Evolutionary conservation across 2,113 vertebrate species (phyloP), one percentile per base, ranked within the genome.

Genomic region (Ceyx cyanopectus): DNA sequence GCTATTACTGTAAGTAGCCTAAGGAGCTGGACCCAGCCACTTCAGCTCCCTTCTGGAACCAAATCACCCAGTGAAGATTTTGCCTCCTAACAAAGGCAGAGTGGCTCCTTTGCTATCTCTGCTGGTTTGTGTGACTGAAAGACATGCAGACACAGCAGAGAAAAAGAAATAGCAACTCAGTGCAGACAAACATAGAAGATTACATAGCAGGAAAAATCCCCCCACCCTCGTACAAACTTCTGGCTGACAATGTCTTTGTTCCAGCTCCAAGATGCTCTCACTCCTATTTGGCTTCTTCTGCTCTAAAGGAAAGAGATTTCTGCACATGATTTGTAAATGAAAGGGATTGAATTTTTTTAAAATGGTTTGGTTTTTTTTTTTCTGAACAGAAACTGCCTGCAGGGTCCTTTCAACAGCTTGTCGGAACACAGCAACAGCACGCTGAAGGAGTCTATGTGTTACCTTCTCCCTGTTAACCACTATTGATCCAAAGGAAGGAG

Each of bases 191-290:
- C 69, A 85, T 1, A 58, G 63, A 61, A 54, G 8, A 73, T 58
- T 54, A 73, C 84, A 66, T 7, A 50, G 90, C 63, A 85, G 80
- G 56, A 82, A 83, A 92, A 90, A 60, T 73, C 79, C 79, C 91
- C 67, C 51, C 72, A 56, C 32, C 30, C 76, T 46, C 63, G 32
- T 17, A 46, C 70, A 90, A 37, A 50, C 20, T 91, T 91, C n/a
- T 92, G 88, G 85, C 87, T 91, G 85, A 63, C 12, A 60, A 66
- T 30, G 51, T 58, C 76, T 94, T 94, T 95, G 85, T 86, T 95
- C 87, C 56, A 63, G 82, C 56, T 93, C 92, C 95, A 87, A 87
- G 72, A 89, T 70, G 63, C 82, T 80, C 84, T 82, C 91, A 82
- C 19, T 87, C 45, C 58, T 37, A 5, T 67, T 91, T 85, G 24